A percentile compares a stretch with the other conserved stretches of the same genome.
Evolutionary conservation across 2,113 vertebrate genomes (phyloP).

Genomic region (Antechinus stuartii): DNA sequence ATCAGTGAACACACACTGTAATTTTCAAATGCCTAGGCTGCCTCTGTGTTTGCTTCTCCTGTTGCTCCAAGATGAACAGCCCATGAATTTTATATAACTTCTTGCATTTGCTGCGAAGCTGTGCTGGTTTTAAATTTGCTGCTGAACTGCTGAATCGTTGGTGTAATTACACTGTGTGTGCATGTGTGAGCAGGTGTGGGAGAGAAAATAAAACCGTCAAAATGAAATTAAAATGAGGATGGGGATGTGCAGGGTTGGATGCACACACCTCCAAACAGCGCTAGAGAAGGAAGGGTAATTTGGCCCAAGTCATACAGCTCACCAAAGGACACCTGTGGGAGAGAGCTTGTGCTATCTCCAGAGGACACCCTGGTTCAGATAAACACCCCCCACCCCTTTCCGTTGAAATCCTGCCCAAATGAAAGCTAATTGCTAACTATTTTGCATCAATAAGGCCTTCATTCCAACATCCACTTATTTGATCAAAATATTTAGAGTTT

Average conservation of each 20-base stretch:
- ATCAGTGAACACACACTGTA: accelerated
- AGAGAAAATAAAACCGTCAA: background rate
- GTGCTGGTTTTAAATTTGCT: accelerated
- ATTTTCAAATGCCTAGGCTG: accelerated
- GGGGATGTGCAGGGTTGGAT: constrained; percentile 1
- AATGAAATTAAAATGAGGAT: constrained; percentile 5
- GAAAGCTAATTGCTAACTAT: background rate
- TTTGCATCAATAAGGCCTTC: background rate
- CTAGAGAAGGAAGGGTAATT: background rate
- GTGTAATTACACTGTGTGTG: background rate
- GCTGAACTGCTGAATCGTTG: background rate
- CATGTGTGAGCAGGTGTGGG: background rate
- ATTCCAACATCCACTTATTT: background rate
- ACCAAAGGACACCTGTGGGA: background rate
- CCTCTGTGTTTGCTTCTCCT: background rate
- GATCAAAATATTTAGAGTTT: background rate
- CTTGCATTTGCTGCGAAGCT: background rate
- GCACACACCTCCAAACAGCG: background rate
- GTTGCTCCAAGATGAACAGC: background rate
- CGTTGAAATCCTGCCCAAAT: background rate
- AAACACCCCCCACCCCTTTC: background rate
- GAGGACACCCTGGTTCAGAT: background rate
- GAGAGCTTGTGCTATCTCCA: background rate
- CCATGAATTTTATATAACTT: accelerated
- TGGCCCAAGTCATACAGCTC: background rate